Evolutionary conservation across 2,888 invertebrate species (phyloP), one percentile per base, ranked within the genome.

Genomic region (Drosophila neutralis): DNA sequence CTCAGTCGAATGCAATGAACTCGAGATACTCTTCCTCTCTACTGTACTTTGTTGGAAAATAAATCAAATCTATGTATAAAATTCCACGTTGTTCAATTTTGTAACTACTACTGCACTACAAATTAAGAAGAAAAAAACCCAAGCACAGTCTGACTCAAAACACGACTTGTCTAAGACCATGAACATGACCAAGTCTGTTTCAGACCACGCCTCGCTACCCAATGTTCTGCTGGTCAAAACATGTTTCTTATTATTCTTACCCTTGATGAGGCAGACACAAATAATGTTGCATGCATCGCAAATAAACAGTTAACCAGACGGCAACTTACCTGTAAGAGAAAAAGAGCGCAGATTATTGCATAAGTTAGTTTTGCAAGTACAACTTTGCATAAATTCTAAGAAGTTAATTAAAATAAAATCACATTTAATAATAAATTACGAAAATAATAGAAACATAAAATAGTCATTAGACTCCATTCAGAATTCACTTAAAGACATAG

Each of bases 301-400:
- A 42, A 53, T 31, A 33, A 62, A 72, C 66, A 59, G 52, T 78
- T 70, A 66, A 45, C 54, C 38, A 51, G 29, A 45, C 15, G 13
- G 21, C 51, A 10, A 35, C 52, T 89, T 74, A 84, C 84, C 84
- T 84, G 87, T 21, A 86, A 54, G 65, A 72, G 31, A 51, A 58
- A n/a, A n/a, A 53, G 15, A 2, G n/a, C 2, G 1, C 0, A 24
- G 27, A 57, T 21, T n/a, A 29, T 40, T 29, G n/a, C 38, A 29
- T 24, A 11, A 54, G 42, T 61, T 4, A 24, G 15, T 42, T 42
- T 21, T 42, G 42, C 11, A 42, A 42, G 5, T 0, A 11, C 42
- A 42, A 21, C 2, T 42, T 42, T 5, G n/a, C n/a, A 45, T 21
- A 45, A 13, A 45, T 4, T 13, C 33, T 18, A 24, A 7, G 4